Evolutionary conservation across 2,113 vertebrate species (phyloP).

Genomic region (Antennarius striatus): DNA sequence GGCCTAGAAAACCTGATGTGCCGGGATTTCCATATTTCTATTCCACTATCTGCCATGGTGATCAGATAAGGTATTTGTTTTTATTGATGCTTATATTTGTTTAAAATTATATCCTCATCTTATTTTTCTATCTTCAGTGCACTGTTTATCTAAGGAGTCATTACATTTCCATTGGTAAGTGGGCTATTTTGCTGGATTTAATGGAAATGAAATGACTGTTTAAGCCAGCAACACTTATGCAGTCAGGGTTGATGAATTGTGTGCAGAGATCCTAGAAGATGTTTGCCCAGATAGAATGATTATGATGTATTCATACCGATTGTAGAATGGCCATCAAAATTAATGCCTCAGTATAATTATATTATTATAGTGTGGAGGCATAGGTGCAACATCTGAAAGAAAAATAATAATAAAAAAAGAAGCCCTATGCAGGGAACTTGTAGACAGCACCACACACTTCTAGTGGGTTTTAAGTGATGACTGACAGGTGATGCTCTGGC

Average conservation of each 20-base stretch:
- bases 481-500: background rate
- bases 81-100: constrained; percentile 9
- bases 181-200: constrained; percentile 18
- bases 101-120: constrained; percentile 1
- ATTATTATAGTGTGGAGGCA: too few relatives aligned
- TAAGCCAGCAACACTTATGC: constrained; percentile 22
- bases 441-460: too few relatives aligned
- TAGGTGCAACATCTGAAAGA: too few relatives aligned
- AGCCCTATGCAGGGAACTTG: too few relatives aligned
- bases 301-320: constrained; percentile 14
- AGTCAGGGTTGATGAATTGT: constrained; percentile 11
- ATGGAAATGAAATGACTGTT: constrained; percentile 34
- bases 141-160: constrained; percentile 11
- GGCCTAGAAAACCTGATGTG: constrained; percentile 2
- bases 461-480: background rate
- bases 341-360: background rate
- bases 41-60: background rate
- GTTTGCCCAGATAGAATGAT: background rate
- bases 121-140: constrained; percentile 3
- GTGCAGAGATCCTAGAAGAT: background rate
- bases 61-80: background rate
- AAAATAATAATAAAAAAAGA: too few relatives aligned
- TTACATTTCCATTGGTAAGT: constrained; percentile 7
- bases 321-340: constrained; percentile 4
- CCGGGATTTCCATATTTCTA: background rate